These are phyloP conservation scores for Stenoptilia bipunctidactyla DNA, from an alignment of 2,888 invertebrate genomes.

Conservation along the genomic window DNA sequence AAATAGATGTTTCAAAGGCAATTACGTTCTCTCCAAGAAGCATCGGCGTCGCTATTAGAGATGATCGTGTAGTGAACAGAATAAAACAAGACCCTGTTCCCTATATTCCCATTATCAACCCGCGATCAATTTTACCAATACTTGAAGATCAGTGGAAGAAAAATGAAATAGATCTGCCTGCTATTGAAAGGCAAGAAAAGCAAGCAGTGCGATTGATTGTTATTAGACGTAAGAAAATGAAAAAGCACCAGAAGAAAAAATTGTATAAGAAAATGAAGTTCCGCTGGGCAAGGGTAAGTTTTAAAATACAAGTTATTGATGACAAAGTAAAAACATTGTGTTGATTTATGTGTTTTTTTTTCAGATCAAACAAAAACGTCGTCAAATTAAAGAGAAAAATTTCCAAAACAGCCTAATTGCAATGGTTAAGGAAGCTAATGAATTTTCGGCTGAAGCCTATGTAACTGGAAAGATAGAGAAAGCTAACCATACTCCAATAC, in stretches of 20 bases:
- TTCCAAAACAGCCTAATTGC: slow-evolving; percentile 80
- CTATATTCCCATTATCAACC: slow-evolving; percentile 54
- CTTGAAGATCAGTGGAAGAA: slow-evolving; percentile 47
- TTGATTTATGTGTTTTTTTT: slow-evolving; percentile 12
- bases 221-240: slow-evolving; percentile 87
- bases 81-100: slow-evolving; percentile 44
- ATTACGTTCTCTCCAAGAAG: slow-evolving; percentile 40
- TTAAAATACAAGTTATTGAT: too few relatives aligned
- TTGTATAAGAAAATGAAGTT: slow-evolving; percentile 83
- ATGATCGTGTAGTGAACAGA: slow-evolving; percentile 24
- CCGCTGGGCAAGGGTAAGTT: slow-evolving; percentile 76
- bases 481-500: slow-evolving; percentile 73
- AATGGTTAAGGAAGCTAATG: slow-evolving; percentile 79
- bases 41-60: slow-evolving; percentile 41
- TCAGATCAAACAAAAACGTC: slow-evolving; percentile 76
- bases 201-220: slow-evolving; percentile 81
- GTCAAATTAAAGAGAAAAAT: slow-evolving; percentile 80
- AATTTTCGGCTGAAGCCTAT: slow-evolving; percentile 81
- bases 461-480: slow-evolving; percentile 74
- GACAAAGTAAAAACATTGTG: not conserved
- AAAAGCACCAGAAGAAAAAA: slow-evolving; percentile 86
- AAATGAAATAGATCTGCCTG: slow-evolving; percentile 62
- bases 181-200: slow-evolving; percentile 66
- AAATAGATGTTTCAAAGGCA: slow-evolving; percentile 21
- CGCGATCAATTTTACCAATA: slow-evolving; percentile 50